Conservation (phyloP, 2,797 vertebrate genomes). For the Aphelocoma californica region DNA sequence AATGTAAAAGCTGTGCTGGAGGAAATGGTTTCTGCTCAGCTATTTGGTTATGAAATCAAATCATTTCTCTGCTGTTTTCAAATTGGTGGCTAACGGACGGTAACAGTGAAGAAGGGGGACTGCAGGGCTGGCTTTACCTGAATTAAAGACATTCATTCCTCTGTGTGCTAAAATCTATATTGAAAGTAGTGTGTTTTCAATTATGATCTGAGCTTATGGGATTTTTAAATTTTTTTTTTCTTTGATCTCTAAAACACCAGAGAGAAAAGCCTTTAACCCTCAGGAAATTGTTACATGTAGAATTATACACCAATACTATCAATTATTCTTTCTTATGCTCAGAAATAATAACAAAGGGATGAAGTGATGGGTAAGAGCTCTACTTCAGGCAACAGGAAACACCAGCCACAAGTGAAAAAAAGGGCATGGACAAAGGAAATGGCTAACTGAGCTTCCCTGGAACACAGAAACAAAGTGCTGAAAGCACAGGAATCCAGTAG, state of each 20-base stretch:
- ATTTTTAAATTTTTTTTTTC: background rate
- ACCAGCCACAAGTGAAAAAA: background rate
- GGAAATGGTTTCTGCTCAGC: conserved; percentile 49
- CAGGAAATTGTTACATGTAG: conserved; percentile 37
- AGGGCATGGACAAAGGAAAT: background rate
- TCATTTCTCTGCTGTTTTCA: conserved; percentile 27
- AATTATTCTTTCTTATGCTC: conserved; percentile 38
- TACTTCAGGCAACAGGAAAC: conserved; percentile 11
- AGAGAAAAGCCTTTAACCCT: conserved; percentile 34
- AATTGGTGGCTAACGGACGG: background rate
- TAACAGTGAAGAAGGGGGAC: conserved; percentile 5
- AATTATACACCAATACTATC: conserved; percentile 9
- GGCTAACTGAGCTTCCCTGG: background rate
- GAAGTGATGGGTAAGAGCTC: background rate
- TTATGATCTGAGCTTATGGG: background rate
- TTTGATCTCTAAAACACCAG: background rate
- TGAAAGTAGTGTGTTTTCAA: conserved; percentile 53
- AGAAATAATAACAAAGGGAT: conserved; percentile 32
- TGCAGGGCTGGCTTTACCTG: conserved; percentile 13
- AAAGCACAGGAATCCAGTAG: background rate
- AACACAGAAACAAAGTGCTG: background rate
- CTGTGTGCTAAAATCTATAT: conserved; percentile 8
- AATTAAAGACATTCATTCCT: conserved; percentile 40
- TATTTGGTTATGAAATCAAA: conserved; percentile 63
- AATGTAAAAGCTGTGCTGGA: conserved; percentile 36